These are phyloP conservation scores for Atopsyche davidsoni DNA, from an alignment of 1,140 invertebrate species.

Conservation along the genomic window DNA sequence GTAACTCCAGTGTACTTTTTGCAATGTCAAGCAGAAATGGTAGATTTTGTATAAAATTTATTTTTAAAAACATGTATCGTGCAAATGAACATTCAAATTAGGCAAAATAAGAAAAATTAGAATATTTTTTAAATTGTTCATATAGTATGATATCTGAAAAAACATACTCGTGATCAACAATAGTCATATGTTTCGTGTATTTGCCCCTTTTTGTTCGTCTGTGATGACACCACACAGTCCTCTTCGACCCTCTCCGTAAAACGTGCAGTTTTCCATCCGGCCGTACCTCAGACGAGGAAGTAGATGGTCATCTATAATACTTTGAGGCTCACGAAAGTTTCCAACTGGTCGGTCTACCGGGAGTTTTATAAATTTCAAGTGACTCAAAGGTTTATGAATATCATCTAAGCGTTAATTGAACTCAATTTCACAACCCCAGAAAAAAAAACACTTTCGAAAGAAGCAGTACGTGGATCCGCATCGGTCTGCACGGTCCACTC, in stretches of 20 bases:
- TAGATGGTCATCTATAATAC: constrained; percentile 17
- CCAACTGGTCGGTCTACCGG: constrained; percentile 15
- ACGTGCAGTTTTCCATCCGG: constrained; percentile 19
- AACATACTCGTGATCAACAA: constrained; percentile 26
- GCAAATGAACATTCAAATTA: no score
- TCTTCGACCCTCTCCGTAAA: constrained; percentile 11
- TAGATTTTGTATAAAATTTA: no score
- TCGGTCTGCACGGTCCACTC: constrained; percentile 2
- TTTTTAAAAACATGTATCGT: no score
- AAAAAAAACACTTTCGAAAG: background rate
- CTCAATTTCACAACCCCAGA: no score
- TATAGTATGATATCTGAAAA: constrained; percentile 27
- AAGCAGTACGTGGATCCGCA: background rate
- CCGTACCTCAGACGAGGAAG: constrained; percentile 18
- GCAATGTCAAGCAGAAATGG: no score
- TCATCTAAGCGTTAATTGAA: no score
- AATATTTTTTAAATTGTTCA: constrained; percentile 17
- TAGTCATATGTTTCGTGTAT: constrained; percentile 8
- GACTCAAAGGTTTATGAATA: constrained; percentile 3
- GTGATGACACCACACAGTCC: constrained; percentile 6
- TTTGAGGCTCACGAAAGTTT: constrained; percentile 11
- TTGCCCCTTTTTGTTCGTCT: background rate
- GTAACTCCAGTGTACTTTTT: no score
- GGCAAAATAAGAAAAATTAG: no score
- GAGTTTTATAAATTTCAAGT: constrained; percentile 7